Base-by-base conservation (phyloP, 2,113 vertebrate species). In the Leptobrachium leishanense region DNA sequence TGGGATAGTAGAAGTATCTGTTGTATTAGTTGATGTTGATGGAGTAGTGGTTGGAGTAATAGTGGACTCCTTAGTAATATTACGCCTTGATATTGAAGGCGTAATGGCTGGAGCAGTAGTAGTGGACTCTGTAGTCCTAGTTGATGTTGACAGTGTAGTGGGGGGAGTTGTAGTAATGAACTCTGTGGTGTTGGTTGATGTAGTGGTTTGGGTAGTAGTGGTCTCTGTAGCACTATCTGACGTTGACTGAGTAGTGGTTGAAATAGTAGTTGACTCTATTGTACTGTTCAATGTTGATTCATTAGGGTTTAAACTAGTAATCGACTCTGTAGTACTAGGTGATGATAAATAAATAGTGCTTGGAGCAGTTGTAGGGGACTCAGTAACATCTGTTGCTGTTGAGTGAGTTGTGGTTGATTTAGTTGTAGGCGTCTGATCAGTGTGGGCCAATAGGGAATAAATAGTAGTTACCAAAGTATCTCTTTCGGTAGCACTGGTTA, bases 1-100 rank as follows among this genome's bases (percentile, higher is more conserved):
- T 31, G 20, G 20, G 20, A 31, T 31, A 31, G 20, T 31, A 31
- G 20, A 31, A 31, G 20, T 42, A 53, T 4, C 4, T 42, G n/a
- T 68, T 12, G 46, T 50, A 31, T 62, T 66, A 15, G 43, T 76
- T 42, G 50, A 31, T 55, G 74, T 67, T 76, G 46, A 39, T 2
- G 62, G 6, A 40, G 39, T 59, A 72, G 44, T 72, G 40, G 9
- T 42, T n/a, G 53, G 39, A 8, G 53, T 57, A 67, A 2, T 67
- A 12, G 67, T 12, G 43, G 43, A n/a, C 43, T 8, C 20, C 46
- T 43, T 50, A 3, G 13, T 69, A 2, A 0, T 6, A 13, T n/a
- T n/a, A n/a, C n/a, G 43, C 6, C 43, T n/a, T 68, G 41, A 43
- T 13, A 6, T 5, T 1, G 41, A 13, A 5, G 44, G 13, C 0